Percentiles rank a stretch among this genome's conserved stretches.
These are phyloP conservation scores for Erinaceus europaeus DNA, from an alignment of 2,113 vertebrate species.

Conservation along the genomic window DNA sequence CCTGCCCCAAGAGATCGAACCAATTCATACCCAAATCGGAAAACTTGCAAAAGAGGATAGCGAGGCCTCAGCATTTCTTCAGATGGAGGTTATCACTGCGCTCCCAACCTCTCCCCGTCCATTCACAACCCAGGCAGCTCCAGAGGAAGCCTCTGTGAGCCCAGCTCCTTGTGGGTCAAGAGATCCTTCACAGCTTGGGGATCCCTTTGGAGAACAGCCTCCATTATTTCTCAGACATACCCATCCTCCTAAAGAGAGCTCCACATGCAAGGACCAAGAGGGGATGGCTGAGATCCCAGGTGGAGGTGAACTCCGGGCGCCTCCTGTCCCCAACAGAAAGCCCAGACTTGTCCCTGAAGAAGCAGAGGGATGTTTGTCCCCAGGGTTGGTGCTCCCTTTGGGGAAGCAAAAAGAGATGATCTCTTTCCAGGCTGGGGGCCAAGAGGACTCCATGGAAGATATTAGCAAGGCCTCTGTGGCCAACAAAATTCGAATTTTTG, in stretches of 20 bases:
- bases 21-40: background rate
- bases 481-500: constrained; percentile 85
- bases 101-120: background rate
- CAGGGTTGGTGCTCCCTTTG: constrained; percentile 4
- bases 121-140: fast-evolving
- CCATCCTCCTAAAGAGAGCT: background rate
- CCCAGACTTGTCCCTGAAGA: background rate
- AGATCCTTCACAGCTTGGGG: background rate
- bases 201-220: background rate
- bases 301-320: background rate
- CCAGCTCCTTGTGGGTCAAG: background rate
- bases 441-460: constrained; percentile 59
- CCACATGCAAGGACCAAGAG: background rate
- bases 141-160: background rate
- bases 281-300: background rate
- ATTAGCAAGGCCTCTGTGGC: constrained; percentile 78
- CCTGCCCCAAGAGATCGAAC: background rate
- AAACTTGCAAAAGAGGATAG: background rate
- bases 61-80: constrained; percentile 66
- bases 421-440: background rate
- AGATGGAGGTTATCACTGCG: constrained; percentile 71
- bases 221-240: background rate
- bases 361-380: background rate
- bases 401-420: constrained; percentile 31
- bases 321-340: constrained; percentile 15